Percentiles rank a stretch among this genome's conserved stretches.
These are phyloP conservation scores for Cotesia glomerata DNA, from an alignment of 1,140 invertebrate genomes.

Conservation along the genomic window DNA sequence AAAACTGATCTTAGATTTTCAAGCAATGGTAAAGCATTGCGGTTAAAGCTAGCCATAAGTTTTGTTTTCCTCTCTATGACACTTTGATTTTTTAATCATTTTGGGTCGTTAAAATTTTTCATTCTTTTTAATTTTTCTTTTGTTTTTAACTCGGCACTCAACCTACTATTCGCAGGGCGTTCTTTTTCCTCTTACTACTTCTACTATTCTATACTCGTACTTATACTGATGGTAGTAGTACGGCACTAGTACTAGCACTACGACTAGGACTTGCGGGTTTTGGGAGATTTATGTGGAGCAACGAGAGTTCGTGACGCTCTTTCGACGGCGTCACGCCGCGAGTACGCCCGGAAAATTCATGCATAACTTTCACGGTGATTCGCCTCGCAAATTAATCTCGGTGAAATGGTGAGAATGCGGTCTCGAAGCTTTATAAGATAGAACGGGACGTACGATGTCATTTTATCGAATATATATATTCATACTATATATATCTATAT, in stretches of 20 bases:
- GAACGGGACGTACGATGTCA: too few species aligned
- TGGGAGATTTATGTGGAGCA: constrained; percentile 23
- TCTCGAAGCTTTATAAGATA: background rate
- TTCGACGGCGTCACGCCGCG: constrained; percentile 24
- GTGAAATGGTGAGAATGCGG: constrained; percentile 7
- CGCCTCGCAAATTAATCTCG: constrained; percentile 33
- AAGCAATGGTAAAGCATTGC: too few species aligned
- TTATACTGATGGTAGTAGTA: background rate
- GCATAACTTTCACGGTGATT: constrained; percentile 45
- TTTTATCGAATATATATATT: too few species aligned
- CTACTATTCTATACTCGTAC: too few species aligned
- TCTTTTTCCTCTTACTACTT: too few species aligned
- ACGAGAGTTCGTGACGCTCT: constrained; percentile 24
- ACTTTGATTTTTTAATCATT: background rate
- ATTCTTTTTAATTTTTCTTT: background rate
- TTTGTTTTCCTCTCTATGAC: background rate
- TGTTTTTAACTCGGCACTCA: too few species aligned
- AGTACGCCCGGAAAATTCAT: constrained; percentile 38
- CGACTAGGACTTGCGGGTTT: constrained; percentile 7
- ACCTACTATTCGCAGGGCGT: too few species aligned
- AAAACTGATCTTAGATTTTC: too few species aligned
- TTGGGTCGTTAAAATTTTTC: background rate
- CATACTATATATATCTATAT: too few species aligned
- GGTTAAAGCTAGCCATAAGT: too few species aligned
- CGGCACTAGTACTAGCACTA: background rate